Evolutionary conservation across 2,113 vertebrate species (phyloP), one percentile per base, ranked within the genome.

Genomic region (Theropithecus gelada): DNA sequence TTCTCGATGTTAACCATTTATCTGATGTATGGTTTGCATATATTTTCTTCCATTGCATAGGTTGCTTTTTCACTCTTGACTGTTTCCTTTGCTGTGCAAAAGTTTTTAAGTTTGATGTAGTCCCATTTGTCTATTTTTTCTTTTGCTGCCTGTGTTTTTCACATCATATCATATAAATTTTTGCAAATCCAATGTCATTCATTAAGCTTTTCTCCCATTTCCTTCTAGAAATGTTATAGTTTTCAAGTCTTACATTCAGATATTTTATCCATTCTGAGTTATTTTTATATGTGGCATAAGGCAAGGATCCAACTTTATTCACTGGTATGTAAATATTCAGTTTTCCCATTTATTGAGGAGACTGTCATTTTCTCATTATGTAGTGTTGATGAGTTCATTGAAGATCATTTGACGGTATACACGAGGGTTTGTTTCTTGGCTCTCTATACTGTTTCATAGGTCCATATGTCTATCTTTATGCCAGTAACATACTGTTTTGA

Each of bases 11-110:
- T 68, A 68, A 68, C 22, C 11, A 0, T 43, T 73, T 43, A 43
- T 40, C 10, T 25, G 22, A 73, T 73, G 23, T 6, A 43, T 43
- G 20, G 38, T 79, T 64, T 92, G 52, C 9, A 64, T 22, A 70
- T 92, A 72, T 45, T 76, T 84, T 76, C 50, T 83, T 61, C 43
- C 61, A 79, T 40, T 73, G 7, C 13, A 40, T 61, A 61, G 35
- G n/a, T 17, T 92, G 48, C 38, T 23, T 68, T 90, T 93, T 84
- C 61, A 93, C 25, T 32, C 40, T 57, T 82, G 70, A 86, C 27
- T 52, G 13, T 92, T 93, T 89, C n/a, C 61, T 95, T 85, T 40
- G 64, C 64, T 95, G 61, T 22, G 48, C 23, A 95, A 10, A 85
- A 84, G 10, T 80, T 64, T 48, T 48, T 30, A 76, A 48, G 8